Evolutionary conservation across 2,888 invertebrate species (phyloP), one percentile per base, ranked within the genome.

Genomic region (Tiphia femorata): DNA sequence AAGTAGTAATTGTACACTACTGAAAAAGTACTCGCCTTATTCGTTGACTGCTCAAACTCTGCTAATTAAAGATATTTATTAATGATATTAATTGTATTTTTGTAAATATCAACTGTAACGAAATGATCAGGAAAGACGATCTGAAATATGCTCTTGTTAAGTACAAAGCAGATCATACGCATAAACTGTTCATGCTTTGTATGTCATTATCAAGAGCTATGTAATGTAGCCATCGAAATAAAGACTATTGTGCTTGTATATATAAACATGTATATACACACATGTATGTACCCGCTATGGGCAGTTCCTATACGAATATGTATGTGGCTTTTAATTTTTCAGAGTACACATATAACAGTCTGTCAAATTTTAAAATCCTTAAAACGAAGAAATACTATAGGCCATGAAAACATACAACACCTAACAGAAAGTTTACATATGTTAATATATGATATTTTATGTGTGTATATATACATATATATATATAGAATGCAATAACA

Each of bases 61-160:
- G 52, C 48, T 63, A 63, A 69, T 58, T 49, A 64, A 52, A 66
- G 49, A 71, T 73, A 75, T 74, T 77, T 73, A 73, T 73, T 72
- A 61, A 64, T 20, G 62, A 75, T 73, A 47, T 66, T 62, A 48
- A 69, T 53, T 73, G 67, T 76, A 76, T 80, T 76, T 79, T 80
- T 79, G 75, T 78, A 77, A 74, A 68, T 72, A 76, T 48, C 29
- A 43, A 59, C 17, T 35, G 21, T 17, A 33, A 42, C 23, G 21
- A 48, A 57, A 30, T 20, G 41, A 54, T 54, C 41, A 35, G 12
- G 40, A 12, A 35, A 55, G 42, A 47, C 49, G 53, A 58, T 56
- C 37, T 43, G 56, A 64, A 58, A 63, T 57, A 64, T 66, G 62
- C 53, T 62, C 62, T 66, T 63, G 54, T 52, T 46, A 51, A 67